Base-by-base conservation (phyloP, 1,140 invertebrate species). In the Zaprionus ghesquierei region DNA sequence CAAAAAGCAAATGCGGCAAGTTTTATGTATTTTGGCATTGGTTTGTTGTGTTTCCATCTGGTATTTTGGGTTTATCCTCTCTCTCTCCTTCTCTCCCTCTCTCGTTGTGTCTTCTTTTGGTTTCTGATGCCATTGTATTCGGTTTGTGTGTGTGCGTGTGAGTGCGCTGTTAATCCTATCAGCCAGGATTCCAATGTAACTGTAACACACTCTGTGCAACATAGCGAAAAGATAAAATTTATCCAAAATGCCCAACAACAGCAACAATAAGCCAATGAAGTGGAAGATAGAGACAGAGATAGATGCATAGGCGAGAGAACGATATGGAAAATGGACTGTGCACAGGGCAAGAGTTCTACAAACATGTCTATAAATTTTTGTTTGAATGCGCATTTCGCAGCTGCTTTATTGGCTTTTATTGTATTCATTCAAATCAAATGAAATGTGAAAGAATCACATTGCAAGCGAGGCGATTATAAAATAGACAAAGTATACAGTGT, bases 361-460 rank as follows among this genome's bases (percentile, higher is more conserved):
- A 60, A 69, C 50, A 61, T 61, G 64, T 63, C 25, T 58, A 69
- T 63, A 74, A 74, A 74, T 74, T 63, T 74, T 74, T 69, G 51
- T 62, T n/a, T 50, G 41, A 58, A 74, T 74, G 65, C 63, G 54
- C 27, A 29, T 20, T 12, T 35, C 22, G 29, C n/a, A n/a, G n/a
- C 33, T 58, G 41, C 18, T 46, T 10, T 18, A 46, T 22, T 46
- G 18, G 41, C 18, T 10, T 27, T 25, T 46, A 58, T 65, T 59
- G 46, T 51, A 71, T 33, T 56, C 60, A 70, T 51, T 59, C 51
- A 54, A 69, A 55, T 27, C 65, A 50, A 76, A 68, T 80, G 66
- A 69, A 51, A 53, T 62, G 60, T 62, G 35, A 38, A 53, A 31
- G 60, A 62, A 35, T 38, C 49, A 50, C 31, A 62, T 38, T 62